Conservation (phyloP, 2,888 invertebrate species). For the Cephus runcator region DNA sequence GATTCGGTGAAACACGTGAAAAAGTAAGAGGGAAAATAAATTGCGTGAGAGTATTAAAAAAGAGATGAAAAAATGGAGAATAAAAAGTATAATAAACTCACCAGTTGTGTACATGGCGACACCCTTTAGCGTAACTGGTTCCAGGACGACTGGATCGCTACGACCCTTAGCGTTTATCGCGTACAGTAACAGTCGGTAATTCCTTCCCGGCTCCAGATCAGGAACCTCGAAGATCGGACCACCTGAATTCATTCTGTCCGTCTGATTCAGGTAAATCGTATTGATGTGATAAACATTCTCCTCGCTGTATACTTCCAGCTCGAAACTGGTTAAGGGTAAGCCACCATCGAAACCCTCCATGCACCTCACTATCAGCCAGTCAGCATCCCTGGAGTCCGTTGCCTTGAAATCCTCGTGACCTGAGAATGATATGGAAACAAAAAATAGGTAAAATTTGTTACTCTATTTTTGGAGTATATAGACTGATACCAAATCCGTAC, state of each 20-base stretch:
- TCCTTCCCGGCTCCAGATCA: constrained; percentile 78
- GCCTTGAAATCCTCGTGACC: constrained; percentile 49
- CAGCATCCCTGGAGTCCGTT: constrained; percentile 66
- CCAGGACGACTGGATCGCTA: constrained; percentile 84
- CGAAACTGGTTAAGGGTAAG: constrained; percentile 76
- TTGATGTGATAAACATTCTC: constrained; percentile 55
- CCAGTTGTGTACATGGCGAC: constrained; percentile 74
- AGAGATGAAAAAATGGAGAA: background rate
- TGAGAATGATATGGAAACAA: background rate
- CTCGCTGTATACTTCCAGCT: constrained; percentile 58
- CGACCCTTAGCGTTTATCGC: constrained; percentile 89
- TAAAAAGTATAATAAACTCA: constrained; percentile 32
- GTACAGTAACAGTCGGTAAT: constrained; percentile 83
- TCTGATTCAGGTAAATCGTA: constrained; percentile 54
- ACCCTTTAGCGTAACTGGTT: constrained; percentile 85
- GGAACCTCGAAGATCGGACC: constrained; percentile 75
- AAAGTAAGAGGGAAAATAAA: background rate
- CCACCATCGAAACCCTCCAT: constrained; percentile 90
- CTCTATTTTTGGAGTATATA: background rate
- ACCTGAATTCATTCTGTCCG: constrained; percentile 38
- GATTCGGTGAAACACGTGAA: background rate
- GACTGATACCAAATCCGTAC: constrained; percentile 36
- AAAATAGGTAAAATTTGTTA: background rate
- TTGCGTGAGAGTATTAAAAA: background rate
- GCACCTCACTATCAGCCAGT: constrained; percentile 87